Evolutionary conservation across 2,888 invertebrate genomes (phyloP).

Genomic region (Drosophila borealis): DNA sequence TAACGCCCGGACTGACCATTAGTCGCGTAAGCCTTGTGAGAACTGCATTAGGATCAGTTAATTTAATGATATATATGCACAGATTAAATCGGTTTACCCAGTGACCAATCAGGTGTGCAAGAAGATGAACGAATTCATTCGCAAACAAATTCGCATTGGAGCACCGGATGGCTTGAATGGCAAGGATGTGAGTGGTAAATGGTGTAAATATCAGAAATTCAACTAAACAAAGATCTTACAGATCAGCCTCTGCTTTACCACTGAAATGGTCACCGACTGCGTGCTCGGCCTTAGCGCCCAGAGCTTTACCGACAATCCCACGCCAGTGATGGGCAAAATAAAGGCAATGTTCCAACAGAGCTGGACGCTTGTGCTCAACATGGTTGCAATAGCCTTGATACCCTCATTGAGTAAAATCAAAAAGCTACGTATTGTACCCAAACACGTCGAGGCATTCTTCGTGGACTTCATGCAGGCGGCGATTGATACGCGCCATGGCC

Average conservation of each 20-base stretch:
- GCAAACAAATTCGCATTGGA: slow-evolving; percentile 70
- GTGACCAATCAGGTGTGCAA: slow-evolving; percentile 85
- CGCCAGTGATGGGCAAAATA: slow-evolving; percentile 76
- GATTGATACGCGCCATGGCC: slow-evolving; percentile 62
- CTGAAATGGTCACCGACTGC: slow-evolving; percentile 85
- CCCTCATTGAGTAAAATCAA: slow-evolving; percentile 66
- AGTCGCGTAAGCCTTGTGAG: slow-evolving; percentile 82
- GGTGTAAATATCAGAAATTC: neutral
- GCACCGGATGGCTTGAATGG: slow-evolving; percentile 83
- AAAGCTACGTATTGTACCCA: slow-evolving; percentile 72
- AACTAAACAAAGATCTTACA: slow-evolving; percentile 18
- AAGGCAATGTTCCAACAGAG: slow-evolving; percentile 76
- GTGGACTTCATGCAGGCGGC: slow-evolving; percentile 68
- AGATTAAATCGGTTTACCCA: slow-evolving; percentile 85
- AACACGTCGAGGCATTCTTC: slow-evolving; percentile 87
- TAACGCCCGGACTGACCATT: slow-evolving; percentile 86
- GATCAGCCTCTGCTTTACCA: slow-evolving; percentile 82
- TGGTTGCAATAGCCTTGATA: slow-evolving; percentile 59
- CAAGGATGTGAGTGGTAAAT: slow-evolving; percentile 79
- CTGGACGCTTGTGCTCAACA: slow-evolving; percentile 45
- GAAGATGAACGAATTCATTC: slow-evolving; percentile 84
- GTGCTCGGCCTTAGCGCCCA: slow-evolving; percentile 85
- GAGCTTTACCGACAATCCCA: slow-evolving; percentile 80
- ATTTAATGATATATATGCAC: neutral
- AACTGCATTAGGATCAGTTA: neutral